phyloP scores from a whole-genome alignment of 2,797 vertebrate genomes.

The Pygocentrus nattereri region DNA sequence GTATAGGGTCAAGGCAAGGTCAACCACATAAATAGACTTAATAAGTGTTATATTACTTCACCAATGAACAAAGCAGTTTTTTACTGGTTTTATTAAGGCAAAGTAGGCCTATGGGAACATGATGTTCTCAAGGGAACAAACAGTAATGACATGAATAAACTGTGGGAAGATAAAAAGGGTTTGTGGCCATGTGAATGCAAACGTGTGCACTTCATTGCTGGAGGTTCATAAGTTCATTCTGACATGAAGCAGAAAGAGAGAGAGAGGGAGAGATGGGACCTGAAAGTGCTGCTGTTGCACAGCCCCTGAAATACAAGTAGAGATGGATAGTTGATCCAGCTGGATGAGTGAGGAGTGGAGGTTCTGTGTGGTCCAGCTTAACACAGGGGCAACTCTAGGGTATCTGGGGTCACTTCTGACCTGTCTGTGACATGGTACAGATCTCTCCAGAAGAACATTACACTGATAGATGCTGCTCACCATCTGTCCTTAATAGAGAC shows the following conservation, averaged over 20 bases:
- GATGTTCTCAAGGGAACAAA: background rate
- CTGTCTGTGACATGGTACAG: constrained; percentile 39
- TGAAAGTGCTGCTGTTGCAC: background rate
- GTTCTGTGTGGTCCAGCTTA: constrained; percentile 40
- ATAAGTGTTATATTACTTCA: constrained; percentile 10
- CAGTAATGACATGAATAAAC: background rate
- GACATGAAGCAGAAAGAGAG: constrained; percentile 12
- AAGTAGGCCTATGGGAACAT: background rate
- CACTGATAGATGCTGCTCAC: constrained; percentile 22
- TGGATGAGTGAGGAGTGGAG: background rate
- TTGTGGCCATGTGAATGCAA: background rate
- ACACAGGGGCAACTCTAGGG: constrained; percentile 12
- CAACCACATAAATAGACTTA: background rate
- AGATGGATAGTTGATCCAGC: background rate
- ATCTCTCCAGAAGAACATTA: constrained; percentile 21
- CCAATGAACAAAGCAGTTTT: background rate
- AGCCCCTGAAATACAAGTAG: background rate
- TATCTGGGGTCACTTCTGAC: constrained; percentile 36
- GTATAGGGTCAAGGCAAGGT: constrained; percentile 1
- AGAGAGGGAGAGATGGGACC: constrained; percentile 1
- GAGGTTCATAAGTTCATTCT: constrained; percentile 28
- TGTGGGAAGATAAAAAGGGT: background rate
- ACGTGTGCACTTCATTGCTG: background rate
- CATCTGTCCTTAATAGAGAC: constrained; percentile 32
- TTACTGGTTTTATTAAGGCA: background rate